These are phyloP conservation scores for Eumaeus atala DNA, from an alignment of 1,140 invertebrate genomes.

Conservation along the genomic window DNA sequence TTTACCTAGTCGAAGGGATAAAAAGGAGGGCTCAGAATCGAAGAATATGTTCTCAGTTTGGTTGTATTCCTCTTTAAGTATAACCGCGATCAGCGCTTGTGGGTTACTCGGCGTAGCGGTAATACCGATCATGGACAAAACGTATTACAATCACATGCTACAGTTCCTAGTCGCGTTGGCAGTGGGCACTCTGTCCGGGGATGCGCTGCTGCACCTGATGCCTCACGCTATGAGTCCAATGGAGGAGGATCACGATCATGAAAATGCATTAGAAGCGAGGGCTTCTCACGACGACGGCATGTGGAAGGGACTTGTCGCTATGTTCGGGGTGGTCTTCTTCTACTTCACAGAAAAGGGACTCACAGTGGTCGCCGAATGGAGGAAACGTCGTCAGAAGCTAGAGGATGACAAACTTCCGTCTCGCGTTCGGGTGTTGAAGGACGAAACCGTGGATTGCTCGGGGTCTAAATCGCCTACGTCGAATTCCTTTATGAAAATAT, in stretches of 20 bases:
- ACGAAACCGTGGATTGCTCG: slow-evolving; percentile 74
- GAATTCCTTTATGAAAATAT: slow-evolving; percentile 59
- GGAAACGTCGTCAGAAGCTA: slow-evolving; percentile 78
- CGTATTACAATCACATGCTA: slow-evolving; percentile 91
- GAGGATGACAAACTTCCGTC: slow-evolving; percentile 77
- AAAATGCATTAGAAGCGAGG: slow-evolving; percentile 36
- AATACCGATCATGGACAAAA: slow-evolving; percentile 91
- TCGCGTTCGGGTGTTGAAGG: slow-evolving; percentile 79
- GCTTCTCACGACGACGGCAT: slow-evolving; percentile 79
- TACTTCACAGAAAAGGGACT: slow-evolving; percentile 90
- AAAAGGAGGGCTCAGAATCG: slow-evolving; percentile 34
- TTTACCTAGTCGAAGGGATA: slow-evolving; percentile 25
- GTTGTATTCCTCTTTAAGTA: slow-evolving; percentile 86
- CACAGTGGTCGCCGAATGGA: slow-evolving; percentile 86
- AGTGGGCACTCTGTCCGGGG: slow-evolving; percentile 92
- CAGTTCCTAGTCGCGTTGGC: slow-evolving; percentile 95
- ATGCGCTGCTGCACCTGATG: slow-evolving; percentile 93
- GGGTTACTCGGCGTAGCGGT: slow-evolving; percentile 88
- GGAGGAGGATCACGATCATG: slow-evolving; percentile 61
- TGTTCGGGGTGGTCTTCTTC: slow-evolving; percentile 89
- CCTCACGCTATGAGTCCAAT: slow-evolving; percentile 85
- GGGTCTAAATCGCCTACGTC: slow-evolving; percentile 69
- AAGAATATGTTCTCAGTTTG: slow-evolving; percentile 78
- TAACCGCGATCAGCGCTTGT: slow-evolving; percentile 88
- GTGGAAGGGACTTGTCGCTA: slow-evolving; percentile 88